Conservation (phyloP, 1,140 invertebrate genomes). For the Drosophila micromelanica region DNA sequence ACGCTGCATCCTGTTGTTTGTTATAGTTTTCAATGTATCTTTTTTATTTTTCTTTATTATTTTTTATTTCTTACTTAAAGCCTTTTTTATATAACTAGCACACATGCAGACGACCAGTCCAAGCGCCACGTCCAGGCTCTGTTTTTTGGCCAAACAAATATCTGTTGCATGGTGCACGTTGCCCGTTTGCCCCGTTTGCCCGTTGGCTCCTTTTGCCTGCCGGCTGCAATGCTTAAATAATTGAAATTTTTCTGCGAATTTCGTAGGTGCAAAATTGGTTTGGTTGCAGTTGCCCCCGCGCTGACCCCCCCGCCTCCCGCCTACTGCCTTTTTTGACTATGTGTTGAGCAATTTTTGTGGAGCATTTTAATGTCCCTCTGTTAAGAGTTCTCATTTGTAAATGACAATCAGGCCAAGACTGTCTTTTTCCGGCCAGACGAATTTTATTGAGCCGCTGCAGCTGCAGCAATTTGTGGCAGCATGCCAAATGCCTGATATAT, state of each 20-base stretch:
- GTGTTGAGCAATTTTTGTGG: slow-evolving; percentile 43
- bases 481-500: slow-evolving; percentile 10
- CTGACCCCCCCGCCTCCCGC: not conserved
- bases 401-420: slow-evolving; percentile 44
- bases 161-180: slow-evolving; percentile 22
- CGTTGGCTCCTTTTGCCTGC: slow-evolving; percentile 1
- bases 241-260: slow-evolving; percentile 62
- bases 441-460: slow-evolving; percentile 30
- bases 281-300: slow-evolving; percentile 1
- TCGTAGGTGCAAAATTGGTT: slow-evolving; percentile 64
- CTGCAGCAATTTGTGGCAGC: slow-evolving; percentile 22
- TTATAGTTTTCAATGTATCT: slow-evolving; percentile 64
- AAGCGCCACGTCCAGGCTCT: slow-evolving; percentile 25
- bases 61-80: slow-evolving; percentile 77
- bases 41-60: no score
- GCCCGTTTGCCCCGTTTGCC: not conserved
- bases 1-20: slow-evolving; percentile 79
- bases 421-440: slow-evolving; percentile 7
- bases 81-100: slow-evolving; percentile 76
- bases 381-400: slow-evolving; percentile 46
- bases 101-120: slow-evolving; percentile 48
- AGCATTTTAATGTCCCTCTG: slow-evolving; percentile 31
- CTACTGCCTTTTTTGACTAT: slow-evolving; percentile 14
- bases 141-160: slow-evolving; percentile 15
- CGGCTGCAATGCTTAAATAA: slow-evolving; percentile 55